phyloP scores from a whole-genome alignment of 2,888 invertebrate species.

The Thymelicus sylvestris region DNA sequence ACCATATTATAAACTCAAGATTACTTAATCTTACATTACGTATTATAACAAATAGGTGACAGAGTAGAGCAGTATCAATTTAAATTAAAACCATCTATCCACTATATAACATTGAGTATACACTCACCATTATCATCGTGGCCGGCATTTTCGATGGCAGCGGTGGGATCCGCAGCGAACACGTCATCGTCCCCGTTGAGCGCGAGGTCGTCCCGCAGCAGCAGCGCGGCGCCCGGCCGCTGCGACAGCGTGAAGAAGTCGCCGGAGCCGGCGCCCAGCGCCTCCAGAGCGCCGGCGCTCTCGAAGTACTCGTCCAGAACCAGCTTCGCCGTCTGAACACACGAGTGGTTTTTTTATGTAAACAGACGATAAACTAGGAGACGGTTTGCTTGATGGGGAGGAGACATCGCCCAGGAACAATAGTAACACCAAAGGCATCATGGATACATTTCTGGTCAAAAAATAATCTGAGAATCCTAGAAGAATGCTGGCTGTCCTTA shows the following conservation, averaged over 20 bases:
- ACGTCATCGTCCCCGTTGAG: constrained; percentile 81
- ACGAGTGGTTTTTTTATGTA: background rate
- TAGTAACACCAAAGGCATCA: too few relatives aligned
- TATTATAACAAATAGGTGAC: too few relatives aligned
- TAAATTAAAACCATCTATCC: too few relatives aligned
- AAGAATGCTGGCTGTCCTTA: too few relatives aligned
- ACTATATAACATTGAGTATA: too few relatives aligned
- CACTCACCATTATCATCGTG: background rate
- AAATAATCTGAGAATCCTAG: too few relatives aligned
- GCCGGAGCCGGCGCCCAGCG: constrained; percentile 78
- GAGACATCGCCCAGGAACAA: too few relatives aligned
- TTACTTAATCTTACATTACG: too few relatives aligned
- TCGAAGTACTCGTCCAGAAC: constrained; percentile 94
- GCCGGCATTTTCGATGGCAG: background rate
- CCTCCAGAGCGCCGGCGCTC: constrained; percentile 78
- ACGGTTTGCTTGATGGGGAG: too few relatives aligned
- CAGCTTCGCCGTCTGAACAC: constrained; percentile 91
- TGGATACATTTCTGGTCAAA: too few relatives aligned
- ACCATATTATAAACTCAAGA: too few relatives aligned
- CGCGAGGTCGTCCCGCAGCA: constrained; percentile 73
- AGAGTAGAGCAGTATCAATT: background rate
- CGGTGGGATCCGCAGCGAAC: constrained; percentile 49
- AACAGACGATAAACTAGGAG: too few relatives aligned
- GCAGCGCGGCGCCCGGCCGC: constrained; percentile 78
- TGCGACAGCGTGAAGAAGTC: constrained; percentile 83